Evolutionary conservation across 2,113 vertebrate genomes (phyloP).

Genomic region (Lepisosteus osseus): DNA sequence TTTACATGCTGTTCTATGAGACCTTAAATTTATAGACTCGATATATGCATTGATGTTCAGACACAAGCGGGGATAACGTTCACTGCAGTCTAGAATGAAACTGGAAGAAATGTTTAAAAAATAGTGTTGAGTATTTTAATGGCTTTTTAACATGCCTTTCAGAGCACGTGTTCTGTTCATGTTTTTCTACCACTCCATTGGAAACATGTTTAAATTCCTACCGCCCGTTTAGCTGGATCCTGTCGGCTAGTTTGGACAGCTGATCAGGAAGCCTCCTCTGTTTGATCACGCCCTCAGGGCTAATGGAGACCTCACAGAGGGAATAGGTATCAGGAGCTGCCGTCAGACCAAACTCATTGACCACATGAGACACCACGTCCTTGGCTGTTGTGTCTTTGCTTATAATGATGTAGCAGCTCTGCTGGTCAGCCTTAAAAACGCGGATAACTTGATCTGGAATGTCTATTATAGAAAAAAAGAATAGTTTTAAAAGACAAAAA

Average conservation of each 20-base stretch:
- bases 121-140: no score
- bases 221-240: conserved; percentile 95
- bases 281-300: conserved; percentile 91
- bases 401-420: conserved; percentile 97
- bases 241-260: conserved; percentile 91
- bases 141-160: no score
- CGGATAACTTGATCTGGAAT: conserved; percentile 94
- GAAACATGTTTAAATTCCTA: conserved; percentile 37
- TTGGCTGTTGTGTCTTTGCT: conserved; percentile 96
- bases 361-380: conserved; percentile 85
- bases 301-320: conserved; percentile 91
- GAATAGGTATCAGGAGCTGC: conserved; percentile 82
- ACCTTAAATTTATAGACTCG: no score
- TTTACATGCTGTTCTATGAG: neutral
- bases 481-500: neutral
- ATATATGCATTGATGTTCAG: no score
- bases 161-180: no score
- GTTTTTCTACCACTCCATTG: no score
- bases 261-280: conserved; percentile 90
- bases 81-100: no score
- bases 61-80: no score
- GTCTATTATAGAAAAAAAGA: conserved; percentile 61
- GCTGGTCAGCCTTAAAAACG: conserved; percentile 94
- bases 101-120: no score
- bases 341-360: conserved; percentile 83